Conservation (phyloP, 1,140 invertebrate genomes). For the Procambarus clarkii region DNA sequence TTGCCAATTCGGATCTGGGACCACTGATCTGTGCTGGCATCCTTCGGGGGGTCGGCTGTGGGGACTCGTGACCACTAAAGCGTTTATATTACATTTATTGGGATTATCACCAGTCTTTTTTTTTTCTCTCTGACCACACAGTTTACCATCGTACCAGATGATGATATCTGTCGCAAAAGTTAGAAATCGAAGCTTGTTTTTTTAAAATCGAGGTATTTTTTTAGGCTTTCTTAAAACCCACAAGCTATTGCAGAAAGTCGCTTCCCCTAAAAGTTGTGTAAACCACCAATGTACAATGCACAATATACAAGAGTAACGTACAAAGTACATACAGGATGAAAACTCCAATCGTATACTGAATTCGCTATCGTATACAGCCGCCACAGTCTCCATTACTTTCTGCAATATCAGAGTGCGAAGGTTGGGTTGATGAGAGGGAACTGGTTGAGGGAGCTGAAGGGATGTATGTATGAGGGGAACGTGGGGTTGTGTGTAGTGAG, state of each 20-base stretch:
- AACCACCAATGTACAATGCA: too few relatives aligned
- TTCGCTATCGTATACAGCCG: slow-evolving; percentile 58
- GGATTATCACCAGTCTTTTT: slow-evolving; percentile 19
- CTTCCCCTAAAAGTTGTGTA: slow-evolving; percentile 16
- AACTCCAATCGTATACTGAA: slow-evolving; percentile 65
- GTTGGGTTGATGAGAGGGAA: background rate
- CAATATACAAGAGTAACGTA: slow-evolving; percentile 32
- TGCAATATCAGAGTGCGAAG: slow-evolving; percentile 55
- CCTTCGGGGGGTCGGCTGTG: slow-evolving; percentile 1
- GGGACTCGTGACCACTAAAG: slow-evolving; percentile 53
- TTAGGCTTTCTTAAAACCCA: slow-evolving; percentile 20
- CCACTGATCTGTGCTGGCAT: background rate
- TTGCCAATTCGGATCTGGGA: slow-evolving; percentile 7
- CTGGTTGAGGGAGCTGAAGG: background rate
- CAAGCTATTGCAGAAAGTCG: slow-evolving; percentile 59
- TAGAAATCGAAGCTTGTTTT: slow-evolving; percentile 32
- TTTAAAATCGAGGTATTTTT: slow-evolving; percentile 44
- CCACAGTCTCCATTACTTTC: slow-evolving; percentile 50
- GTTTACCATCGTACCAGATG: background rate
- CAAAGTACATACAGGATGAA: slow-evolving; percentile 54
- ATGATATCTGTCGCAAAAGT: slow-evolving; percentile 36
- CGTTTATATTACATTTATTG: slow-evolving; percentile 51
- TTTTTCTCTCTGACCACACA: slow-evolving; percentile 33
- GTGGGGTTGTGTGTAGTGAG: slow-evolving; percentile 7
- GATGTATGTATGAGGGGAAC: background rate